These are phyloP conservation scores for Parasteatoda tepidariorum DNA, from an alignment of 1,140 invertebrate genomes.

Conservation along the genomic window DNA sequence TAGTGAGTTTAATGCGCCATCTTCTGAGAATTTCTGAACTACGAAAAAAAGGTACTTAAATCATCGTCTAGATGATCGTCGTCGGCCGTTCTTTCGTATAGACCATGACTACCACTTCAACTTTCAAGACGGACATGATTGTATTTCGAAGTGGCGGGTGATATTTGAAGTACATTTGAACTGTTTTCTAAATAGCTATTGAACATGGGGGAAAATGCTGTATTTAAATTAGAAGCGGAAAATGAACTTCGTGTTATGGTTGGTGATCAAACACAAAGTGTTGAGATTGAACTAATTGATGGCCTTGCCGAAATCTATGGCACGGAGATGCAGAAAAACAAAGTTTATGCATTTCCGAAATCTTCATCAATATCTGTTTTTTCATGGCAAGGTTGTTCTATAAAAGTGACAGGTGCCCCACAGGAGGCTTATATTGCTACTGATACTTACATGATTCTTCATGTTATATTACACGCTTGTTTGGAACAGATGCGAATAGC, in stretches of 20 bases:
- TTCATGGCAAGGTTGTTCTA: slow-evolving; percentile 91
- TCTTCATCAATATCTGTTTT: slow-evolving; percentile 82
- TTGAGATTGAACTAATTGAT: slow-evolving; percentile 77
- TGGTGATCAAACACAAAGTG: slow-evolving; percentile 74
- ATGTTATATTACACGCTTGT: slow-evolving; percentile 93
- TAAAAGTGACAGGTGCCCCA: slow-evolving; percentile 84
- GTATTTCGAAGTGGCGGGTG: too few species aligned
- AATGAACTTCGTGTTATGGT: slow-evolving; percentile 93
- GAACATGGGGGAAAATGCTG: neutral
- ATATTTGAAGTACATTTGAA: too few species aligned
- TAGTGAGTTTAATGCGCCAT: too few species aligned
- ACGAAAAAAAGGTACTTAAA: too few species aligned
- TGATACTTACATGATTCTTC: slow-evolving; percentile 92
- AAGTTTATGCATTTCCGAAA: slow-evolving; percentile 87
- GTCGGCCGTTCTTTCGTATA: too few species aligned
- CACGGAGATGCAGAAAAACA: slow-evolving; percentile 92
- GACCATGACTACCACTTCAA: too few species aligned
- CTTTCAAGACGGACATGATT: too few species aligned
- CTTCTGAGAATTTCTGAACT: too few species aligned
- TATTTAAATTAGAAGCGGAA: slow-evolving; percentile 84
- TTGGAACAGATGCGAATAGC: slow-evolving; percentile 86
- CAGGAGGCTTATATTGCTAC: slow-evolving; percentile 93
- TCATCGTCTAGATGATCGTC: too few species aligned
- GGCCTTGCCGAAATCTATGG: slow-evolving; percentile 96
- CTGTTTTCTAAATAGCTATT: too few species aligned